Evolutionary conservation across 1,140 invertebrate genomes (phyloP).

Genomic region (Sycophila sp.): DNA sequence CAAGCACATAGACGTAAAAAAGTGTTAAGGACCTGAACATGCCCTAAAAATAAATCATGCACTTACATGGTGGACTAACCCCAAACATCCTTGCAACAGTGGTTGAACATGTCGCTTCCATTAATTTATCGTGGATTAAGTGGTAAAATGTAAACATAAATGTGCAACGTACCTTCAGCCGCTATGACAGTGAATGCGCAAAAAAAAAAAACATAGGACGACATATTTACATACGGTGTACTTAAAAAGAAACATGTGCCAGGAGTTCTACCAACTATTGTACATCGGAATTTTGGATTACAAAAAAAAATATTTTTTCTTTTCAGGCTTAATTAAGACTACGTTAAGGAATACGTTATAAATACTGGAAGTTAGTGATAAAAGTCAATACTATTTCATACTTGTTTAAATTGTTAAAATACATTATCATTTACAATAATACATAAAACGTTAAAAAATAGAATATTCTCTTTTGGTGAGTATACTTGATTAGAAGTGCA

Average conservation of each 20-base stretch:
- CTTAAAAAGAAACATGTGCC: too few relatives aligned
- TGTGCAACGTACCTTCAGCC: conserved; percentile 14
- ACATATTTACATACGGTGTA: conserved; percentile 8
- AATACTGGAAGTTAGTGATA: background rate
- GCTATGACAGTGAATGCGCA: conserved; percentile 2
- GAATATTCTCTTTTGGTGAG: background rate
- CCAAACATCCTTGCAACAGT: background rate
- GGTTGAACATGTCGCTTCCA: background rate
- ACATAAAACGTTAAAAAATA: background rate
- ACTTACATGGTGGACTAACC: conserved; percentile 30
- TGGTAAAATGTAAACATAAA: background rate
- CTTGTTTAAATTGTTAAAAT: too few relatives aligned
- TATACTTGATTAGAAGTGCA: too few relatives aligned
- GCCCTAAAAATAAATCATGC: conserved; percentile 35
- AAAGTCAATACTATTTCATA: too few relatives aligned
- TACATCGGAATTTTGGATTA: conserved; percentile 10
- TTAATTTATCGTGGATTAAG: background rate
- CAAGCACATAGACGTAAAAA: conserved; percentile 23
- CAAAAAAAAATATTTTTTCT: background rate
- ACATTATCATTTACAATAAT: too few relatives aligned
- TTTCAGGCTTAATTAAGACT: background rate
- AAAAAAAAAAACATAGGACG: conserved; percentile 6
- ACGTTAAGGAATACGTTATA: background rate
- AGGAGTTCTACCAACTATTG: too few relatives aligned
- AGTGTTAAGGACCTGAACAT: conserved; percentile 28